Percentiles rank a stretch among this genome's conserved stretches.
Evolutionary conservation across 1,140 invertebrate species (phyloP).

Genomic region (Caenorhabditis tropicalis): DNA sequence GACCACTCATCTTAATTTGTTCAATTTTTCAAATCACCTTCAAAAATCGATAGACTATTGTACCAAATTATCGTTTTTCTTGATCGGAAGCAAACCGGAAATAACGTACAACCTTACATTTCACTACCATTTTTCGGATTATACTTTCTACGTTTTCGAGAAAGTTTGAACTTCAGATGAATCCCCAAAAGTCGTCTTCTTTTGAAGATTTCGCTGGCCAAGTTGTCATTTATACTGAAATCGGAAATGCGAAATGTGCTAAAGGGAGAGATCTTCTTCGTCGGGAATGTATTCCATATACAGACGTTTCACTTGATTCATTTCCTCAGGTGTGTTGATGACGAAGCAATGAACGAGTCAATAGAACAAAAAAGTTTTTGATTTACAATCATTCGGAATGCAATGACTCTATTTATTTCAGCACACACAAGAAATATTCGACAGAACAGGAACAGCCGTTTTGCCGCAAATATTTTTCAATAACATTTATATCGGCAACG

Average conservation of each 20-base stretch:
- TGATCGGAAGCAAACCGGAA: neutral
- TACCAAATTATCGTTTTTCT: neutral
- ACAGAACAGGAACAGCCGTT: constrained; percentile 17
- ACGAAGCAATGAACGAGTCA: neutral
- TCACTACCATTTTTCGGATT: neutral
- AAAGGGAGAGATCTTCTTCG: constrained; percentile 32
- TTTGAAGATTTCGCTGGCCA: neutral
- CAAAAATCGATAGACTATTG: neutral
- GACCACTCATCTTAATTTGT: neutral
- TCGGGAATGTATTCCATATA: constrained; percentile 13
- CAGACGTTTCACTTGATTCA: constrained; percentile 31
- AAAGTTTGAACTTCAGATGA: neutral
- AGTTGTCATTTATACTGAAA: constrained; percentile 41
- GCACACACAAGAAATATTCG: constrained; percentile 34
- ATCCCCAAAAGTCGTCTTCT: neutral
- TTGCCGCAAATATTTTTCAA: constrained; percentile 28
- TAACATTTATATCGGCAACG: constrained; percentile 22
- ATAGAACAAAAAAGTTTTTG: neutral
- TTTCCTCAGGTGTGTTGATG: constrained; percentile 78
- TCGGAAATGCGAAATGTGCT: constrained; percentile 6
- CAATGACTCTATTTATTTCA: constrained; percentile 22
- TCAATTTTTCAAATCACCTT: neutral
- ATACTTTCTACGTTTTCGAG: neutral
- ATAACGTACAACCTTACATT: neutral
- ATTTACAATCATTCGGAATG: neutral